phyloP scores from a whole-genome alignment of 2,113 vertebrate genomes.

The Marmota flaviventris region DNA sequence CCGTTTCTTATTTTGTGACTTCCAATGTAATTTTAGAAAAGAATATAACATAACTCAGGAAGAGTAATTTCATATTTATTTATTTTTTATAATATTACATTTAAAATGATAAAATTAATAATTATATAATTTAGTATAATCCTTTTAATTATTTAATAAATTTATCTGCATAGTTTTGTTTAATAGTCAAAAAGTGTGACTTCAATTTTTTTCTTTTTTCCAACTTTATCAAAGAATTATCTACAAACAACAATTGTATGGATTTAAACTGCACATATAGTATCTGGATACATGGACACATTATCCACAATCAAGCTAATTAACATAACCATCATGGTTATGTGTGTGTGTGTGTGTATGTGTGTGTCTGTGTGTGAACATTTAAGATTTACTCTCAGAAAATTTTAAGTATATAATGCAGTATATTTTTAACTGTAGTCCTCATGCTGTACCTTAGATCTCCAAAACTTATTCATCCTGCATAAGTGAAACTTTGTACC shows the following conservation, averaged over 20 bases:
- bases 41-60: background rate
- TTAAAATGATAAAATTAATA: background rate
- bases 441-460: background rate
- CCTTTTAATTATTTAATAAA: background rate
- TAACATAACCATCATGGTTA: background rate
- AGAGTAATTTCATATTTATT: background rate
- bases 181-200: background rate
- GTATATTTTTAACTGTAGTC: background rate
- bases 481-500: too few species aligned
- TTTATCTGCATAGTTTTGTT: background rate
- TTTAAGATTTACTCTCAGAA: background rate
- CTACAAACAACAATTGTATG: too few species aligned
- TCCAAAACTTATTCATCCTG: too few species aligned
- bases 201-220: background rate
- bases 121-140: background rate
- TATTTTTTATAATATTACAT: background rate
- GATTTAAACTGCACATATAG: too few species aligned
- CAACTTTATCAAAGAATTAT: too few species aligned
- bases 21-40: background rate
- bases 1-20: background rate
- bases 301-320: background rate
- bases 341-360: background rate
- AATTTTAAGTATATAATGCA: too few species aligned
- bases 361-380: too few species aligned
- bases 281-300: too few species aligned